phyloP scores from a whole-genome alignment of 2,113 vertebrate species.

The Aviceda subcristata region DNA sequence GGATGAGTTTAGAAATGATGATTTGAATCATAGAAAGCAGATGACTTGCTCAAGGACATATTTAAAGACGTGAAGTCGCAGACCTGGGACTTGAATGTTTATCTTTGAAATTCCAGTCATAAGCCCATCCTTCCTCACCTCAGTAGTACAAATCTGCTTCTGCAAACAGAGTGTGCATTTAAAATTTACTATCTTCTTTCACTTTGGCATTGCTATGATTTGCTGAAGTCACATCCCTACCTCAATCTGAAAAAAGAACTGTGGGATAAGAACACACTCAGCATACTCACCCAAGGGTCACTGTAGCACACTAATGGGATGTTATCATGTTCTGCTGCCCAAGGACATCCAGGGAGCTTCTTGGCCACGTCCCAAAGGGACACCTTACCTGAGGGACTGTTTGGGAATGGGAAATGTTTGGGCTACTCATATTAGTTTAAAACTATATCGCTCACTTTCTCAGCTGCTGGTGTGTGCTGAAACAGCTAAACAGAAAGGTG shows the following conservation, averaged over 20 bases:
- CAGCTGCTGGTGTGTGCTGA: not conserved
- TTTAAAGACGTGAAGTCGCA: fast-evolving
- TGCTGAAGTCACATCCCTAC: fast-evolving
- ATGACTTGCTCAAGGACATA: not conserved
- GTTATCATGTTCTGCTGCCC: not conserved
- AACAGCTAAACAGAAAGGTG: not conserved
- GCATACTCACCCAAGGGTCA: not conserved
- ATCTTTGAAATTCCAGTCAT: not conserved
- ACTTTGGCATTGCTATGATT: not conserved
- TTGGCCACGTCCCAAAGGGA: not conserved
- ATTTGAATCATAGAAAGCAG: not conserved
- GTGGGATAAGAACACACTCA: not conserved
- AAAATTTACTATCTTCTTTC: not conserved
- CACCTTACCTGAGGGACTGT: not conserved
- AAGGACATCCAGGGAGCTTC: not conserved
- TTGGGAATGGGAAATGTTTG: not conserved
- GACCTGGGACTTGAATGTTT: not conserved
- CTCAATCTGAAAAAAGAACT: not conserved
- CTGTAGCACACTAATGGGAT: not conserved
- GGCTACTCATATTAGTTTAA: not conserved
- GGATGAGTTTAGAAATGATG: not conserved
- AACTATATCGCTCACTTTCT: not conserved
- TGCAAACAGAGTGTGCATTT: not conserved
- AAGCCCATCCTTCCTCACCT: not conserved
- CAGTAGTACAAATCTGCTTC: not conserved